A percentile compares a stretch with the other conserved stretches of the same genome.
Evolutionary conservation across 2,888 invertebrate species (phyloP).

Genomic region (Galerucella pusilla): DNA sequence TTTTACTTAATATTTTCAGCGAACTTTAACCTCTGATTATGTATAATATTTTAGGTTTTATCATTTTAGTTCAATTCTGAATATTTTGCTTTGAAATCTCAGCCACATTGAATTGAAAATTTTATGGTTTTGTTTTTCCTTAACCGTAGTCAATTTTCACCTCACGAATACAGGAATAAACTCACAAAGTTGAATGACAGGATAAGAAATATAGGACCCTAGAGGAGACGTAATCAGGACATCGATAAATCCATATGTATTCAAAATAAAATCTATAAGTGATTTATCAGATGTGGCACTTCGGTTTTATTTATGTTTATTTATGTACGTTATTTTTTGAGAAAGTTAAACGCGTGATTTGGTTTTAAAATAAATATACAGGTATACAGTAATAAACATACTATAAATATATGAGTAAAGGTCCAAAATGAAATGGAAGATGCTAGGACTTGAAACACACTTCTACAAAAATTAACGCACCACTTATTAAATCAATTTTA

Average conservation of each 20-base stretch:
- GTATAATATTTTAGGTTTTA: not conserved
- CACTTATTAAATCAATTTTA: too few species aligned
- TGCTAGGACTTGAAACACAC: too few species aligned
- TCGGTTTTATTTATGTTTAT: not conserved
- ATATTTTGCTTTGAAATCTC: too few species aligned
- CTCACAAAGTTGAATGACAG: constrained; percentile 3
- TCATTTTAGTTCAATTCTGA: too few species aligned
- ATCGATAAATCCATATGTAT: not conserved
- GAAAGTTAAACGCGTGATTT: not conserved
- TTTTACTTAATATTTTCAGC: not conserved
- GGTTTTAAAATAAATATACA: not conserved
- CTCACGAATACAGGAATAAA: constrained; percentile 13
- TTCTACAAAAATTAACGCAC: too few species aligned
- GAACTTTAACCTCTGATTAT: not conserved
- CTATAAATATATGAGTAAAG: too few species aligned
- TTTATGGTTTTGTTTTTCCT: constrained; percentile 11
- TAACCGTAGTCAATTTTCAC: not conserved
- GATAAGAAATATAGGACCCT: not conserved
- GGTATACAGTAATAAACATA: too few species aligned
- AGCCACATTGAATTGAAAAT: too few species aligned
- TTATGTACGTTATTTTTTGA: not conserved
- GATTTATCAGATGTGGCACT: not conserved
- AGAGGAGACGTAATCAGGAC: constrained; percentile 8
- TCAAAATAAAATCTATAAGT: not conserved
- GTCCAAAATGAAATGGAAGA: too few species aligned